These are phyloP conservation scores for Otus sunia DNA, from an alignment of 2,113 vertebrate genomes.

Conservation along the genomic window DNA sequence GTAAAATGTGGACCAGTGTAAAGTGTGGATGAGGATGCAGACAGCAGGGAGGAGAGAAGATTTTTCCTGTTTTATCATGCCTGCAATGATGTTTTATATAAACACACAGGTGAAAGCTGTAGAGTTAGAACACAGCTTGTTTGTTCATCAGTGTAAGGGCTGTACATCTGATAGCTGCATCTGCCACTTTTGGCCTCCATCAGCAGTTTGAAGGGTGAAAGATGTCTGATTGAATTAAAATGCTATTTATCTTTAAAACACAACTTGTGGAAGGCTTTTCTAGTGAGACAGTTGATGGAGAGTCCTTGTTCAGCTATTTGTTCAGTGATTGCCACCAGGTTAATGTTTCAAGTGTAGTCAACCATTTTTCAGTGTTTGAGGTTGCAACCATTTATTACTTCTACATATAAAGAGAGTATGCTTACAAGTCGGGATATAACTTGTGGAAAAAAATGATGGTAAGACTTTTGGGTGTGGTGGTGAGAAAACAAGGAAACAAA, in stretches of 20 bases:
- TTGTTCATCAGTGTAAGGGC: not conserved
- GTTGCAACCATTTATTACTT: not conserved
- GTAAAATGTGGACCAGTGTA: not conserved
- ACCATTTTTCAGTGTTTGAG: not conserved
- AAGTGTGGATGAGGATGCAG: not conserved
- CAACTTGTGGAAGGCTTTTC: not conserved
- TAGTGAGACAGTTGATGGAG: not conserved
- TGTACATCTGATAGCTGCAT: not conserved
- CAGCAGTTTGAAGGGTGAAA: not conserved
- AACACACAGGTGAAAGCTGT: not conserved
- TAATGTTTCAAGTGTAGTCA: not conserved
- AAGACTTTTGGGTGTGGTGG: not conserved
- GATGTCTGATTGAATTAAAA: conserved; percentile 12
- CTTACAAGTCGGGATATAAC: not conserved
- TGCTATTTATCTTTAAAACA: not conserved
- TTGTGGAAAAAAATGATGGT: not conserved
- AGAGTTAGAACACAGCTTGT: not conserved
- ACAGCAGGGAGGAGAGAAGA: not conserved
- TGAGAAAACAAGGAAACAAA: not conserved
- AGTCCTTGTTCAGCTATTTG: not conserved
- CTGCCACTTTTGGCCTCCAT: not conserved
- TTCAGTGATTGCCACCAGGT: not conserved
- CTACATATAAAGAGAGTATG: not conserved
- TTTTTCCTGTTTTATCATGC: not conserved
- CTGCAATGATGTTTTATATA: not conserved